phyloP scores from a whole-genome alignment of 2,797 vertebrate species.

The Acipenser transmontanus region DNA sequence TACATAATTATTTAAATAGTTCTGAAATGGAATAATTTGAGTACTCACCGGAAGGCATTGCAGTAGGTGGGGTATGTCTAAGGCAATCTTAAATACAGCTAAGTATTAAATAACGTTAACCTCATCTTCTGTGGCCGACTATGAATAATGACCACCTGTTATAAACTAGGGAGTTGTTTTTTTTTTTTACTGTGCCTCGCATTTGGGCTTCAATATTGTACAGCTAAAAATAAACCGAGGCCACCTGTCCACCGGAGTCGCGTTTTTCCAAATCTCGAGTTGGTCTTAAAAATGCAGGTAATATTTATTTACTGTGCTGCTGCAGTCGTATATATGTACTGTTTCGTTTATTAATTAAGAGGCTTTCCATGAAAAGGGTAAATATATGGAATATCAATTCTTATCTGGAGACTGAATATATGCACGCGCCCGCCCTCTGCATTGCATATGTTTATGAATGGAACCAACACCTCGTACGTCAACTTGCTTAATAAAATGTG shows the following conservation, averaged over 20 bases:
- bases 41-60: too few relatives aligned
- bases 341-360: too few relatives aligned
- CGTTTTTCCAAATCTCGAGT: not conserved
- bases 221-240: not conserved
- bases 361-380: not conserved
- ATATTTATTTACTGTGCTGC: not conserved
- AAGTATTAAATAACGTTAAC: not conserved
- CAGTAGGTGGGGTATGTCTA: too few relatives aligned
- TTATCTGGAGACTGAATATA: conserved; percentile 7
- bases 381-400: conserved; percentile 3
- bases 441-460: too few relatives aligned
- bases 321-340: not conserved
- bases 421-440: not conserved
- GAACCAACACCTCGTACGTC: too few relatives aligned
- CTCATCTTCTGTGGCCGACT: not conserved
- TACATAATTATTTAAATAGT: too few relatives aligned
- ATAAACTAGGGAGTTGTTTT: not conserved
- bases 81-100: too few relatives aligned
- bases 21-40: too few relatives aligned
- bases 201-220: not conserved
- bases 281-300: not conserved
- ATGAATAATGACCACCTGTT: not conserved
- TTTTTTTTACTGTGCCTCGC: not conserved
- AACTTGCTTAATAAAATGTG: too few relatives aligned
- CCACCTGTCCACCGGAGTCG: not conserved